Evolutionary conservation across 92 coral and sea anemone species (phyloP), one percentile per base, ranked within the genome.

Genomic region (Umimayanthus kanabou): DNA sequence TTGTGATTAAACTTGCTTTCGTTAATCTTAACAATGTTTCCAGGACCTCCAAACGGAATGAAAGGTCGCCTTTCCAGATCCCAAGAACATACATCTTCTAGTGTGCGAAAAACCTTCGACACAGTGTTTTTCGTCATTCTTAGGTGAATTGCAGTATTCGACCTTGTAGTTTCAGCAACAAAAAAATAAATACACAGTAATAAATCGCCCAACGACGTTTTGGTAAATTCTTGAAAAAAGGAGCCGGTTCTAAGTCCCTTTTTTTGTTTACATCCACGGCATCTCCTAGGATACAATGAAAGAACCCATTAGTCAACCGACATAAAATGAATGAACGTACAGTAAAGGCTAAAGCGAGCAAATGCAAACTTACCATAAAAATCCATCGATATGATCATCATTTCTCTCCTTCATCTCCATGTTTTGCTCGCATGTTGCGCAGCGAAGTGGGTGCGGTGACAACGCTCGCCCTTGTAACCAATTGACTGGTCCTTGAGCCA

Each of bases 391-490:
- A 73, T 82, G 86, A 30, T 39, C 80, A 23, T 47, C 70, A 85
- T 43, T 73, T n/a, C 80, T 72, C 67, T 85, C 88, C 64, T 73
- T 72, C 80, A 85, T 22, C 74, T 85, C 80, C 88, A 72, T 73
- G 61, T 58, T 77, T 20, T 61, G 57, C 47, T 72, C 69, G 88
- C 88, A 85, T 65, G 50, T 55, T 37, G 89, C 81, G 72, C 81
- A 85, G 81, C 39, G 72, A 33, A 85, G 88, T 22, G 89, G 89
- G 50, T 85, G 49, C 20, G 75, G 55, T 77, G 76, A 53, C 89
- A 85, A 85, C 14, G 70, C 33, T 30, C 43, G 89, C 80, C 9
- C 80, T 76, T 86, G 82, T 16, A 75, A 77, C 89, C 89, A 86
- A 39, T 70, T 73, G 29, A 86, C 76, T 16, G 82, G 89, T 39